These are phyloP conservation scores for Agrypnus murinus DNA, from an alignment of 2,888 invertebrate species.

Conservation along the genomic window DNA sequence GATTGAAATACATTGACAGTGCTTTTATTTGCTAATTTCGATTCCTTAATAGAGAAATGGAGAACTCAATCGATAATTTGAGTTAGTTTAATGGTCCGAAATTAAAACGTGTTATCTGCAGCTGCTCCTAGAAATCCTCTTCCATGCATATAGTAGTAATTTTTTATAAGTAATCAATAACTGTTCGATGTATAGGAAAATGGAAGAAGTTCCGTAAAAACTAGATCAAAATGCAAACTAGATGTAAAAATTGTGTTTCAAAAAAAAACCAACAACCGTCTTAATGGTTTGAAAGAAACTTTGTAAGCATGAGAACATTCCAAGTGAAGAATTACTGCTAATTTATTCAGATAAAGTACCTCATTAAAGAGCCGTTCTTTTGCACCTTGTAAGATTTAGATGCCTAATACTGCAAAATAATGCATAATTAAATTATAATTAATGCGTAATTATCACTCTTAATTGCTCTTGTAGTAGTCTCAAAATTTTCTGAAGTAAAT, in stretches of 20 bases:
- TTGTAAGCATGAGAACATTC: constrained; percentile 59
- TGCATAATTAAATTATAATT: constrained; percentile 45
- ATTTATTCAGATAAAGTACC: constrained; percentile 62
- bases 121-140: too few species aligned
- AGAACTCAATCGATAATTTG: too few species aligned
- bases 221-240: constrained; percentile 53
- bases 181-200: too few species aligned
- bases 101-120: too few species aligned
- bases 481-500: constrained; percentile 33
- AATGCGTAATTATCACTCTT: constrained; percentile 38
- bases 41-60: too few species aligned
- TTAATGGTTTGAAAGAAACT: constrained; percentile 59
- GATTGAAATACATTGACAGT: too few species aligned
- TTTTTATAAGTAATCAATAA: too few species aligned
- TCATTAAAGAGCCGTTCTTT: constrained; percentile 60
- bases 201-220: not conserved
- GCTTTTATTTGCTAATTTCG: too few species aligned
- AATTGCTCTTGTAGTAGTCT: constrained; percentile 33
- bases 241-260: constrained; percentile 55
- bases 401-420: constrained; percentile 42
- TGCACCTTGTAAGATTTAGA: constrained; percentile 44
- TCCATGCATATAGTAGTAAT: not conserved
- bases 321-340: constrained; percentile 61
- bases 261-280: constrained; percentile 55
- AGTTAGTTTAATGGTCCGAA: too few species aligned